Evolutionary conservation across 2,113 vertebrate genomes (phyloP), one percentile per base, ranked within the genome.

Genomic region (Rallus limicola): DNA sequence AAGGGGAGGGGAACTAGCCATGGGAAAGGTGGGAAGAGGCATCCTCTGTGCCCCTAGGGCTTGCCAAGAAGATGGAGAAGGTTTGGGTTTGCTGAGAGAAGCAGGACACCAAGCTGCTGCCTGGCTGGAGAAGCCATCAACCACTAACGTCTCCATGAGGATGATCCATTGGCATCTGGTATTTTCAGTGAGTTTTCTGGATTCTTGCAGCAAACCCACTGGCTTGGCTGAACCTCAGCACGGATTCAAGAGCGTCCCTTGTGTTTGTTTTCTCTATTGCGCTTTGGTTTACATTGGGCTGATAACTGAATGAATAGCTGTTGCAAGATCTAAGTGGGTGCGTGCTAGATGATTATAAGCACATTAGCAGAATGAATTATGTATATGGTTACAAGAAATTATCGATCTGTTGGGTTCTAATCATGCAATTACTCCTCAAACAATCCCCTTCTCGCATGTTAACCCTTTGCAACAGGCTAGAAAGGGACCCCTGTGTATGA

Each of bases 121-220:
- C 52, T 6, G 50, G 20, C 38, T 19, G 40, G 70, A 26, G 75
- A 25, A 74, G 31, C 44, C 60, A 2, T 11, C 16, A 4, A 5
- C 29, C 1, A 25, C 71, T 8, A 10, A 1, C 16, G 0, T 4
- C 50, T 5, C 50, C 8, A 0, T 29, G 1, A 24, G 52, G 36
- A 29, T 0, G 0, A 36, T 9, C 0, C 1, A 11, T 4, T 15
- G n/a, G 23, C 23, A 19, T 36, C 9, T 23, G 0, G 3, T 8
- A 1, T 8, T 62, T 38, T 62, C 15, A 16, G 15, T 0, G 3
- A 55, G 8, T 24, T 58, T 29, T 38, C 48, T 16, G 50, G 20
- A 50, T 68, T 75, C 82, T 76, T 13, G 5, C 10, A 6, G 21
- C 20, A 38, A 77, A 14, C 1, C 15, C 18, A 5, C 15, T 29